Evolutionary conservation across 1,140 invertebrate species (phyloP).

Genomic region (Caenorhabditis latens): DNA sequence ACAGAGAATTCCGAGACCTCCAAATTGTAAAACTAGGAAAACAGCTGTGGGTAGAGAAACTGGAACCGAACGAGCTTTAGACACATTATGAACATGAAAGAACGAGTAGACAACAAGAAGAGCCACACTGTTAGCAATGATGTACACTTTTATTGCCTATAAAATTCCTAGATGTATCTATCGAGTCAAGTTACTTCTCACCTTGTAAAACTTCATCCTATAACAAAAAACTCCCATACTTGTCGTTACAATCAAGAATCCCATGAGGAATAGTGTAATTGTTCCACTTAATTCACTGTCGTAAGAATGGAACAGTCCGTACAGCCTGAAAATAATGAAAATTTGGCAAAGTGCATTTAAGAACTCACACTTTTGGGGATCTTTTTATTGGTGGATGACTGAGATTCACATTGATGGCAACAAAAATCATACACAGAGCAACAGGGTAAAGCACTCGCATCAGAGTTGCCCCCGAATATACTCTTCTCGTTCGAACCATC

Average conservation of each 20-base stretch:
- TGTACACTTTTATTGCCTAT: slow-evolving; percentile 9
- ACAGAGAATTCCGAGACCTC: background rate
- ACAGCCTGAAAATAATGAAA: background rate
- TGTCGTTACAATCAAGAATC: background rate
- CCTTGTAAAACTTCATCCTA: slow-evolving; percentile 9
- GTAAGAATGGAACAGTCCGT: slow-evolving; percentile 29
- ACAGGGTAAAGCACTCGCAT: slow-evolving; percentile 8
- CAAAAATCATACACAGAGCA: slow-evolving; percentile 29
- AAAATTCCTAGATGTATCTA: background rate
- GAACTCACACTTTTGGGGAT: background rate
- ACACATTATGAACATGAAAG: background rate
- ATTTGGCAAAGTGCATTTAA: background rate
- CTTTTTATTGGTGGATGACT: too few relatives aligned
- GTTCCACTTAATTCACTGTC: background rate
- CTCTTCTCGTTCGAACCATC: slow-evolving; percentile 13
- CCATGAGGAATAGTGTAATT: background rate
- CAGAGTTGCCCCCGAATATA: slow-evolving; percentile 6
- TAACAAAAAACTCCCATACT: slow-evolving; percentile 14
- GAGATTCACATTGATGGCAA: background rate
- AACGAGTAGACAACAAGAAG: background rate
- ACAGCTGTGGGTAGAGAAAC: background rate
- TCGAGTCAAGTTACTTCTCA: background rate
- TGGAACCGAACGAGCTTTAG: background rate
- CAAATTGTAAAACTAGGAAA: slow-evolving; percentile 20
- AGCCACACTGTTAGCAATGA: slow-evolving; percentile 14